Percentiles rank a stretch among this genome's conserved stretches.
These are phyloP conservation scores for Porites australiensis DNA, from an alignment of 64 coral and sea anemone species.

Conservation along the genomic window DNA sequence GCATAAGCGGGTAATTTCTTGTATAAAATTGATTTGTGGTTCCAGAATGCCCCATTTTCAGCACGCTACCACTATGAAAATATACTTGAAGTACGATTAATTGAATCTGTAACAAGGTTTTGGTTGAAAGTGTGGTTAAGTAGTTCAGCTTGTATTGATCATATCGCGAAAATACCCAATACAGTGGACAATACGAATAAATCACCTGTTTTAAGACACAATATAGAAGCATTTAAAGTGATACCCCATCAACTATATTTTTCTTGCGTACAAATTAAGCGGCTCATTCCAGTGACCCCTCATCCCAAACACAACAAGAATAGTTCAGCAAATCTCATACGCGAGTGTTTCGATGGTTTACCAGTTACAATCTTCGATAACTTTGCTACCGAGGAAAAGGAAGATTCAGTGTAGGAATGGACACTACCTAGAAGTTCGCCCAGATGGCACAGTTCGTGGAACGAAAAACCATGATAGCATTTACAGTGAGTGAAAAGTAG, in stretches of 20 bases:
- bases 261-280: neutral
- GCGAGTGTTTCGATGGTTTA: constrained; percentile 21
- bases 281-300: neutral
- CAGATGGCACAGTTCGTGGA: constrained; percentile 21
- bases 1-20: too few relatives aligned
- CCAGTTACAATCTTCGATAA: neutral
- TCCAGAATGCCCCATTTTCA: too few relatives aligned
- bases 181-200: neutral
- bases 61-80: too few relatives aligned
- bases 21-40: too few relatives aligned
- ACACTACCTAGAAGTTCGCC: constrained; percentile 26
- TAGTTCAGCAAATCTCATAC: neutral
- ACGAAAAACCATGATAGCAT: constrained; percentile 44
- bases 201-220: neutral
- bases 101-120: neutral
- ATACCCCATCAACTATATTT: constrained; percentile 17
- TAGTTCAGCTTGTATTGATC: constrained; percentile 2
- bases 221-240: neutral
- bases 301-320: neutral
- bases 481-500: constrained; percentile 5
- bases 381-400: constrained; percentile 36
- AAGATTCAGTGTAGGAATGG: constrained; percentile 46
- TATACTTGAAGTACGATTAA: too few relatives aligned
- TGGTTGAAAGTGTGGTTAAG: neutral
- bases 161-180: constrained; percentile 2